A percentile compares a stretch with the other conserved stretches of the same genome.
Evolutionary conservation across 2,113 vertebrate genomes (phyloP).

Genomic region (Amblyopsis rosae): DNA sequence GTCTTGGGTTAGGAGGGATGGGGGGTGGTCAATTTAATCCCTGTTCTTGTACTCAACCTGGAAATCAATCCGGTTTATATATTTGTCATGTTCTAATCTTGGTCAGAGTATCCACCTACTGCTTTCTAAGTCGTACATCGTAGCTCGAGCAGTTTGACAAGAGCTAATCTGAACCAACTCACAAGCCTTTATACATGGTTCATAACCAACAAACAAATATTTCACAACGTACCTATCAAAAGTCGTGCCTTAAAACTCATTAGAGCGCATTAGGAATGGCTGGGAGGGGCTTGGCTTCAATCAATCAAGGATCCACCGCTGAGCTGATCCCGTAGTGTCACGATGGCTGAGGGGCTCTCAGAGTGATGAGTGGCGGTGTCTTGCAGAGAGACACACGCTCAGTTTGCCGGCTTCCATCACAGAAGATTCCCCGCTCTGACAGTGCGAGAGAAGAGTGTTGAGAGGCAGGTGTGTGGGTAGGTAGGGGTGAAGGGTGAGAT

Average conservation of each 20-base stretch:
- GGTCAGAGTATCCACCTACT: neutral
- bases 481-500: constrained; percentile 16
- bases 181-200: constrained; percentile 21
- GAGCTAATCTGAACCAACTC: too few species aligned
- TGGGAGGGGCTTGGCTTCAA: constrained; percentile 50
- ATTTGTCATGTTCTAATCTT: constrained; percentile 3
- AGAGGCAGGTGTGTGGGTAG: constrained; percentile 8
- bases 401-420: constrained; percentile 16
- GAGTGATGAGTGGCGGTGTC: constrained; percentile 62
- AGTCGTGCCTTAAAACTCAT: constrained; percentile 56
- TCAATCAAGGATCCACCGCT: constrained; percentile 69
- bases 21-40: too few species aligned
- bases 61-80: neutral
- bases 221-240: constrained; percentile 57
- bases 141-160: too few species aligned
- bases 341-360: constrained; percentile 55
- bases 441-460: constrained; percentile 38
- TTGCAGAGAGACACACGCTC: constrained; percentile 26
- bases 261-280: constrained; percentile 53
- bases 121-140: too few species aligned
- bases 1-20: too few species aligned
- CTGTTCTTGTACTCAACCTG: too few species aligned
- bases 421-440: constrained; percentile 49
- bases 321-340: constrained; percentile 32
- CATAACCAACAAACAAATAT: constrained; percentile 53